These are phyloP conservation scores for Dynastes tityus DNA, from an alignment of 2,888 invertebrate species.

Conservation along the genomic window DNA sequence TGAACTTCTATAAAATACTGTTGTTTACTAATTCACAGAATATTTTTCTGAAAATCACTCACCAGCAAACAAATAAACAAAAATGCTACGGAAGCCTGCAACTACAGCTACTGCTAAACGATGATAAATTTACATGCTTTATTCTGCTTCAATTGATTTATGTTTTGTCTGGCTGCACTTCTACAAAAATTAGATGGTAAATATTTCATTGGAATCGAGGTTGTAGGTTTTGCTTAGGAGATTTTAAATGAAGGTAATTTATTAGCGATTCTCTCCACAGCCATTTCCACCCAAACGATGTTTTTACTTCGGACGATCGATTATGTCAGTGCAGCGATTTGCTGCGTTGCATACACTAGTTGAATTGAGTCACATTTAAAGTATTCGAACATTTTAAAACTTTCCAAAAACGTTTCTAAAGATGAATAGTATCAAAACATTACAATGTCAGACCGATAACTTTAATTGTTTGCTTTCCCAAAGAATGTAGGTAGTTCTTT, in stretches of 20 bases:
- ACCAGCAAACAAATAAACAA: background rate
- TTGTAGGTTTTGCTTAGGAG: background rate
- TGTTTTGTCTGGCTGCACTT: background rate
- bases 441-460: too few species aligned
- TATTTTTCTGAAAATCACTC: background rate
- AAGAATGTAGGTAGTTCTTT: too few species aligned
- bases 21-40: background rate
- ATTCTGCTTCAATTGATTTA: conserved; percentile 7
- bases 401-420: too few species aligned
- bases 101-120: conserved; percentile 1
- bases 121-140: conserved; percentile 7
- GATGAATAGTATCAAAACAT: too few species aligned
- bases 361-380: too few species aligned
- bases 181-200: background rate
- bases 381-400: too few species aligned
- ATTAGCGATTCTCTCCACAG: background rate
- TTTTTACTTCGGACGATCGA: background rate
- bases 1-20: background rate
- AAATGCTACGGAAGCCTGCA: background rate
- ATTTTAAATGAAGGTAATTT: conserved; percentile 5
- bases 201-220: background rate
- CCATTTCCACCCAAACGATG: conserved; percentile 4
- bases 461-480: too few species aligned
- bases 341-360: too few species aligned
- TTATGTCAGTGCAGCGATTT: background rate